phyloP scores from a whole-genome alignment of 2,113 vertebrate genomes.

The Empidonax alnorum region DNA sequence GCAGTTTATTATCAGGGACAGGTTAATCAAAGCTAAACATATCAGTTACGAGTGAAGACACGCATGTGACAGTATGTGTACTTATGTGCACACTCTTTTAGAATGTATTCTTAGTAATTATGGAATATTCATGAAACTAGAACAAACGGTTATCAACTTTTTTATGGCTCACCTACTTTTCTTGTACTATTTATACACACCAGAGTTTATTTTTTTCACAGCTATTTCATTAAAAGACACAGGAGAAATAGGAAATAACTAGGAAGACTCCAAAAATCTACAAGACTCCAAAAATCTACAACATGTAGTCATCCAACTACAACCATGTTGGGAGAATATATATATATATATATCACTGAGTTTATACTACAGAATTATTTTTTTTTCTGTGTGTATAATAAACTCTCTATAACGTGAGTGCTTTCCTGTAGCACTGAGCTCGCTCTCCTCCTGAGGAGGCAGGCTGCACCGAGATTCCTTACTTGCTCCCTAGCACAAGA shows the following conservation, averaged over 20 bases:
- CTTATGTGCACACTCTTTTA: neutral
- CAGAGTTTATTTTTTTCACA: neutral
- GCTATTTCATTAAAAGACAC: neutral
- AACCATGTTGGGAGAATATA: neutral
- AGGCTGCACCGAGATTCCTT: neutral
- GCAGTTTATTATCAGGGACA: neutral
- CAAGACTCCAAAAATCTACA: neutral
- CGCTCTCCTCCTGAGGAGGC: neutral
- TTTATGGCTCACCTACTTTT: neutral
- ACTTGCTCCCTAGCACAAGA: neutral
- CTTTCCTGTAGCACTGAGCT: neutral
- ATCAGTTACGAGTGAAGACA: neutral
- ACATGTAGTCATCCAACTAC: neutral
- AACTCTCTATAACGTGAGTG: neutral
- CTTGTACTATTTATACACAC: neutral
- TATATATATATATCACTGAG: neutral
- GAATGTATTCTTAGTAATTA: neutral
- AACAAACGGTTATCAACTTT: neutral
- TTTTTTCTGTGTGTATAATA: neutral
- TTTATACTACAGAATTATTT: neutral
- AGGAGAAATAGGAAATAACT: neutral
- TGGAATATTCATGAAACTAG: neutral
- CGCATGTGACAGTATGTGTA: neutral
- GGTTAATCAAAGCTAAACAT: neutral
- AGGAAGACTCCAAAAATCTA: neutral